These are phyloP conservation scores for Tenthredo scrophulariae DNA, from an alignment of 2,888 invertebrate species.

Conservation along the genomic window DNA sequence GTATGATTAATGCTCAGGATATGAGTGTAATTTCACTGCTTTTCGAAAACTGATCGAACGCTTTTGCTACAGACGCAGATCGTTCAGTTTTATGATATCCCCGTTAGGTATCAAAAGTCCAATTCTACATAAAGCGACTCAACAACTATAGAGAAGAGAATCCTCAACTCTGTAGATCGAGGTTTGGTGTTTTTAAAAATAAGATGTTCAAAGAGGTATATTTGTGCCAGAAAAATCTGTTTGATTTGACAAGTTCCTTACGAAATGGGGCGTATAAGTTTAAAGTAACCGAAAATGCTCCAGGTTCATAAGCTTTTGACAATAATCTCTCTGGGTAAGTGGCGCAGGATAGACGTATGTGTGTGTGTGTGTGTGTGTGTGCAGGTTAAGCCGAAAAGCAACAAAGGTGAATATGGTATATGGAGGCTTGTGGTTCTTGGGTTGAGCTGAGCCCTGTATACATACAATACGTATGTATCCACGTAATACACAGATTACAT, in stretches of 20 bases:
- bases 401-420: conserved; percentile 1
- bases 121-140: not conserved
- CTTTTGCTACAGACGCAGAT: not conserved
- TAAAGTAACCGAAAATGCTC: not conserved
- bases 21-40: not conserved
- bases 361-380: not conserved
- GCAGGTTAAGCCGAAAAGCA: conserved; percentile 25
- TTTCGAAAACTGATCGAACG: not conserved
- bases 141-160: not conserved
- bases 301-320: not conserved
- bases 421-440: not conserved
- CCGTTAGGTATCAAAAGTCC: not conserved
- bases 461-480: not conserved
- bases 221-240: not conserved
- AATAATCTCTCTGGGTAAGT: not conserved
- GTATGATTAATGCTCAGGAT: not conserved
- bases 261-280: not conserved
- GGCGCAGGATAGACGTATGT: not conserved
- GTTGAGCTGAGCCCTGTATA: not conserved
- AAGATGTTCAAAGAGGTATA: not conserved
- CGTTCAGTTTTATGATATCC: not conserved
- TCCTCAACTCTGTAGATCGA: too few relatives aligned
- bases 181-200: too few relatives aligned
- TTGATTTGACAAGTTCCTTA: not conserved
- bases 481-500: not conserved